Percentiles rank a stretch among this genome's conserved stretches.
Conservation (phyloP, 2,113 vertebrate genomes). For the Carollia perspicillata region DNA sequence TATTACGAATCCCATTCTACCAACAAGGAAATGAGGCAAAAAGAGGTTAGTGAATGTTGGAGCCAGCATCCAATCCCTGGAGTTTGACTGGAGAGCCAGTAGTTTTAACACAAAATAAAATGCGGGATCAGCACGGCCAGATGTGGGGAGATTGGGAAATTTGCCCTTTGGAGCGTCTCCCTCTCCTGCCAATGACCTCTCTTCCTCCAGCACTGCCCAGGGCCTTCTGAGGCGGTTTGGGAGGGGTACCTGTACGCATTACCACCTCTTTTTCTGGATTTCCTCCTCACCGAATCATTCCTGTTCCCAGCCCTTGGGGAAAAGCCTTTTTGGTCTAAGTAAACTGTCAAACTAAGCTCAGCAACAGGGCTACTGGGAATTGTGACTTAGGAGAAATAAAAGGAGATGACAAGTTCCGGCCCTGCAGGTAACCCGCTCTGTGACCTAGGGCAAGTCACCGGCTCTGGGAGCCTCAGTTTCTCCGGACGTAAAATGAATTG, state of each 20-base stretch:
- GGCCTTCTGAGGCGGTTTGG: background rate
- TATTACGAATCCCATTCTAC: background rate
- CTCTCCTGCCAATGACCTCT: background rate
- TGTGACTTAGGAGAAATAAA: constrained; percentile 14
- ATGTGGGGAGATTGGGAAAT: background rate
- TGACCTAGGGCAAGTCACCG: background rate
- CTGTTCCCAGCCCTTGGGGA: constrained; percentile 7
- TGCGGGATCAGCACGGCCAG: background rate
- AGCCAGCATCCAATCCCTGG: background rate
- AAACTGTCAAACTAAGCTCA: background rate
- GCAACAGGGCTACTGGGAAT: background rate
- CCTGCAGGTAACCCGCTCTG: background rate
- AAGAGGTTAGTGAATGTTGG: background rate
- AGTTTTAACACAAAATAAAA: constrained; percentile 49
- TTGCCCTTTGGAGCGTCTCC: background rate
- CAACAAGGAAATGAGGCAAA: constrained; percentile 8
- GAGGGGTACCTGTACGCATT: background rate
- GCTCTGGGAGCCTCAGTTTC: background rate
- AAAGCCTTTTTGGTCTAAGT: background rate
- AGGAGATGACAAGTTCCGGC: background rate
- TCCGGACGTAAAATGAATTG: background rate
- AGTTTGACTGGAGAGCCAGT: background rate
- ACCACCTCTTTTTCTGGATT: background rate
- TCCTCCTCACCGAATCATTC: constrained; percentile 1
- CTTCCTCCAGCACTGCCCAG: background rate